These are phyloP conservation scores for Eupithecia insigniata DNA, from an alignment of 2,888 invertebrate genomes.

Conservation along the genomic window DNA sequence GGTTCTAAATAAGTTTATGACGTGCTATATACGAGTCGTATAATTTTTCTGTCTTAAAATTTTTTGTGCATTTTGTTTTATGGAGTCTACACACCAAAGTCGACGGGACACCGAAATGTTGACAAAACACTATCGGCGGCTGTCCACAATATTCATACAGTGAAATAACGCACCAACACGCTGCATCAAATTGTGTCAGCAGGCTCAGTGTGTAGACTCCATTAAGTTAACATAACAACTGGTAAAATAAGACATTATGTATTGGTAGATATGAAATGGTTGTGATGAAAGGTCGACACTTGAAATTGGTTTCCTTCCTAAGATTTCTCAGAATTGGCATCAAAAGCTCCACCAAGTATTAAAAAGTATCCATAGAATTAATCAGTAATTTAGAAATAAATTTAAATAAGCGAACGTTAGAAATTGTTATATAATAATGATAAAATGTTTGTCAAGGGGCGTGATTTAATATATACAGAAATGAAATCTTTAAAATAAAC, in stretches of 20 bases:
- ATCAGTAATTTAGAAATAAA: slow-evolving; percentile 36
- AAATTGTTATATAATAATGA: slow-evolving; percentile 44
- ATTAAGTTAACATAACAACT: background rate
- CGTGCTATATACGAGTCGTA: background rate
- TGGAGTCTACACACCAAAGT: background rate
- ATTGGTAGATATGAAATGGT: slow-evolving; percentile 24
- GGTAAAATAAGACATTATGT: slow-evolving; percentile 10
- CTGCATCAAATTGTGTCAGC: background rate
- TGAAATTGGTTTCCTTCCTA: slow-evolving; percentile 3
- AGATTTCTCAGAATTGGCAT: slow-evolving; percentile 29
- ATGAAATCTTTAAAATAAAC: slow-evolving; percentile 12
- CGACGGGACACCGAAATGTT: background rate
- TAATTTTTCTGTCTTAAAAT: background rate
- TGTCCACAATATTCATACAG: background rate
- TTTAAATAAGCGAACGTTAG: slow-evolving; percentile 41
- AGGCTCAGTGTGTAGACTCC: background rate
- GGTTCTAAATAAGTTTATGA: background rate
- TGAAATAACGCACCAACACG: background rate
- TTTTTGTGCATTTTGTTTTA: background rate
- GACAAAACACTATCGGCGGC: background rate
- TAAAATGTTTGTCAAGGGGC: slow-evolving; percentile 39
- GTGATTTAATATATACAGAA: slow-evolving; percentile 28
- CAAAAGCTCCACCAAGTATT: slow-evolving; percentile 46
- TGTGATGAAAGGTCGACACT: slow-evolving; percentile 24
- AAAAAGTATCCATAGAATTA: slow-evolving; percentile 33